Conservation (phyloP, 2,797 vertebrate genomes). For the Epinephelus coioides region DNA sequence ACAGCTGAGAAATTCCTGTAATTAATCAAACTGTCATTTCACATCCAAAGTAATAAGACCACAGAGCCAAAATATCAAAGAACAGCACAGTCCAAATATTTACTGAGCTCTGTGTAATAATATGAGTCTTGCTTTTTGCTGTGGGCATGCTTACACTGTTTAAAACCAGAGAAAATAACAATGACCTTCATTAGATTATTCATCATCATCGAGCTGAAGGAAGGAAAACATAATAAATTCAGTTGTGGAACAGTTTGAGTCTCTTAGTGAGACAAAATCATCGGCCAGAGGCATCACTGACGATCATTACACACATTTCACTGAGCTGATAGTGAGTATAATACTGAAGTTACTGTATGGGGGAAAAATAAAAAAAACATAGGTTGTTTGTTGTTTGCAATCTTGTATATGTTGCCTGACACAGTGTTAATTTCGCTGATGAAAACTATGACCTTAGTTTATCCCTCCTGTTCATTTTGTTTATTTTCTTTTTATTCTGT, state of each 20-base stretch:
- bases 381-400: no score
- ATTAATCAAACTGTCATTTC: conserved; percentile 71
- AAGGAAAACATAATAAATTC: conserved; percentile 2
- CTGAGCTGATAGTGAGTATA: neutral
- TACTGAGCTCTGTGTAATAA: conserved; percentile 27
- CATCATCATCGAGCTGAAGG: neutral
- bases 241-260: neutral
- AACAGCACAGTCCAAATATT: conserved; percentile 38
- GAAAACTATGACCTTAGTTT: no score
- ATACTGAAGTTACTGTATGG: neutral
- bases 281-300: neutral
- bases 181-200: neutral
- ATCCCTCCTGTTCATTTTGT: no score
- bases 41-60: conserved; percentile 48
- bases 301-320: neutral
- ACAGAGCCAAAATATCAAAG: conserved; percentile 34
- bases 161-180: conserved; percentile 39
- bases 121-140: conserved; percentile 24
- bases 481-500: no score
- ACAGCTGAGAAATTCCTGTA: conserved; percentile 42
- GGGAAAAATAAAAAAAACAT: no score
- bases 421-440: no score
- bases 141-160: conserved; percentile 10
- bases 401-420: no score
- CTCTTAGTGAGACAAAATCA: neutral